Conservation (phyloP, 2,888 invertebrate species). For the Tineola bisselliella region DNA sequence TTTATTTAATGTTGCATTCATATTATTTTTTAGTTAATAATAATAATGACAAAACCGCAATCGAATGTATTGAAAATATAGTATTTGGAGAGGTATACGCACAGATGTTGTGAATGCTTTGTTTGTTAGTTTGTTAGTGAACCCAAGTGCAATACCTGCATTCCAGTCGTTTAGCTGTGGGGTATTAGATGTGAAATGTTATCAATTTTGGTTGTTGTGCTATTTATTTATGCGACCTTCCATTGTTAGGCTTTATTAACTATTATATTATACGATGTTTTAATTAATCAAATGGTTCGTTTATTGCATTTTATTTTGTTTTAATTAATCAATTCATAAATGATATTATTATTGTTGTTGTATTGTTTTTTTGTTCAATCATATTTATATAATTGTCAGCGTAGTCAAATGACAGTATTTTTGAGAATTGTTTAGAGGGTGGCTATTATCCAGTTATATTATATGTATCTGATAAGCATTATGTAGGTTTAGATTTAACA, state of each 20-base stretch:
- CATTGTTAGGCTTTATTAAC: constrained; percentile 54
- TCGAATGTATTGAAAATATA: constrained; percentile 58
- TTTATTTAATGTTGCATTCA: constrained; percentile 62
- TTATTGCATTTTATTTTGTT: constrained; percentile 65
- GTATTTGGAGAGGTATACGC: constrained; percentile 61
- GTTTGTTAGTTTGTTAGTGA: constrained; percentile 27
- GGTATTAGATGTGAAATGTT: constrained; percentile 56
- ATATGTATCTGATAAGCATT: constrained; percentile 64
- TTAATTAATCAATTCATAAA: constrained; percentile 64
- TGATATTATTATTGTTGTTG: constrained; percentile 47
- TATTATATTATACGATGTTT: constrained; percentile 59
- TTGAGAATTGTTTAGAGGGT: constrained; percentile 61
- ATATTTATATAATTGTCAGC: constrained; percentile 31
- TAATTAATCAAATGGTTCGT: constrained; percentile 51
- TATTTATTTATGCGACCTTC: constrained; percentile 54
- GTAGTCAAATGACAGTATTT: constrained; percentile 71
- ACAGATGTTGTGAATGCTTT: constrained; percentile 51
- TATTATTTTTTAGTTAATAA: constrained; percentile 33
- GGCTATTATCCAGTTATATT: constrained; percentile 48
- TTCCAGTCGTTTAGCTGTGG: constrained; percentile 64
- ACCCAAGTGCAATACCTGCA: constrained; percentile 63
- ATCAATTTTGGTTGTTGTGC: constrained; percentile 63
- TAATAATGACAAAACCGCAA: constrained; percentile 47
- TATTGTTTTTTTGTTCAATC: constrained; percentile 37
- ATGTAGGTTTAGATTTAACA: constrained; percentile 67